phyloP scores from a whole-genome alignment of 2,888 invertebrate species.

The Polyommatus icarus region DNA sequence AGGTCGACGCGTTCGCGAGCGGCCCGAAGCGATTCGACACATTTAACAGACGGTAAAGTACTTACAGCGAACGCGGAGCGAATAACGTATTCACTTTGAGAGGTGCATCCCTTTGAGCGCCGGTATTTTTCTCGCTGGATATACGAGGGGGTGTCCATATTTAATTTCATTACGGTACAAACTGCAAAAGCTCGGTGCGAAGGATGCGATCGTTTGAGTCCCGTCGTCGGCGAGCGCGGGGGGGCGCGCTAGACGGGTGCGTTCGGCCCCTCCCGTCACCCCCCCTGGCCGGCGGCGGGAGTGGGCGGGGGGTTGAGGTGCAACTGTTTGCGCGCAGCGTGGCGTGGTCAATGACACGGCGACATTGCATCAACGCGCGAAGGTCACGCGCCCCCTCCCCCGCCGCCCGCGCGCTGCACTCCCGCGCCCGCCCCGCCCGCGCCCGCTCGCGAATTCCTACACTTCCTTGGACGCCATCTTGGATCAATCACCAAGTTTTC shows the following conservation, averaged over 20 bases:
- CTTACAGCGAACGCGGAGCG: background rate
- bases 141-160: conserved; percentile 14
- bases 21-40: background rate
- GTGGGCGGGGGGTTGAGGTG: conserved; percentile 47
- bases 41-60: background rate
- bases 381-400: conserved; percentile 62
- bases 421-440: conserved; percentile 50
- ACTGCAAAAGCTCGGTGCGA: conserved; percentile 16
- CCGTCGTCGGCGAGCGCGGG: conserved; percentile 34
- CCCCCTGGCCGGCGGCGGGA: conserved; percentile 32
- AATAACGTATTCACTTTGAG: background rate
- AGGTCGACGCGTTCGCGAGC: conserved; percentile 36
- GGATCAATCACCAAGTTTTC: conserved; percentile 57
- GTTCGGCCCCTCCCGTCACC: background rate
- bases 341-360: conserved; percentile 77
- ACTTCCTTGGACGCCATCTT: conserved; percentile 69
- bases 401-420: conserved; percentile 45
- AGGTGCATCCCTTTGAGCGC: conserved; percentile 22
- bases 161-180: conserved; percentile 15
- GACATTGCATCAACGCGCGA: conserved; percentile 79
- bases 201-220: conserved; percentile 45
- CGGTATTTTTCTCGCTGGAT: background rate
- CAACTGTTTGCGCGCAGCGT: conserved; percentile 48
- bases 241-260: conserved; percentile 37
- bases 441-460: conserved; percentile 57